A percentile compares a stretch with the other conserved stretches of the same genome.
phyloP scores from a whole-genome alignment of 2,888 invertebrate genomes.

The Endotricha flammealis region DNA sequence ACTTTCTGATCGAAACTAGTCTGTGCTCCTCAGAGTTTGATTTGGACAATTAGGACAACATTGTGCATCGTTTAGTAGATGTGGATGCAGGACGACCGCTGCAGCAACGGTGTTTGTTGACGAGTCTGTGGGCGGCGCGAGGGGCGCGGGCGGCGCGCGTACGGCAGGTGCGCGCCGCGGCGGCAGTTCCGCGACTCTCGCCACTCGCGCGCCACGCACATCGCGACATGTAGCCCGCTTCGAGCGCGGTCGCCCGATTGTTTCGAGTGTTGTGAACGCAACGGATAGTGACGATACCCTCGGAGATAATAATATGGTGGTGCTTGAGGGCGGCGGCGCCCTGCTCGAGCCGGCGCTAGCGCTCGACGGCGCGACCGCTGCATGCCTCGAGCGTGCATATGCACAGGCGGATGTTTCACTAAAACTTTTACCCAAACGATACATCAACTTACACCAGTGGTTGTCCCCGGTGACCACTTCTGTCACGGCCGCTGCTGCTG shows the following conservation, averaged over 20 bases:
- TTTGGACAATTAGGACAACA: slow-evolving; percentile 57
- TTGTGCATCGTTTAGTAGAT: slow-evolving; percentile 48
- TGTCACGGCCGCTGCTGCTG: slow-evolving; percentile 69
- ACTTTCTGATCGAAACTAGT: slow-evolving; percentile 16
- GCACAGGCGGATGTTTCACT: slow-evolving; percentile 89
- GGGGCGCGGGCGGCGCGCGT: slow-evolving; percentile 41
- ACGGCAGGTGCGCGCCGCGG: slow-evolving; percentile 54
- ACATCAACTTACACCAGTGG: slow-evolving; percentile 94
- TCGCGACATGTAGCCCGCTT: slow-evolving; percentile 62
- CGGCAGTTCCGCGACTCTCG: slow-evolving; percentile 68
- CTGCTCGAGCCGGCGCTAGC: slow-evolving; percentile 81
- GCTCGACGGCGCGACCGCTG: slow-evolving; percentile 82
- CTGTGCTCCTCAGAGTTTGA: slow-evolving; percentile 23
- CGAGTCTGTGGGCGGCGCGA: slow-evolving; percentile 55
- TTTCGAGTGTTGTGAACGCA: slow-evolving; percentile 45
- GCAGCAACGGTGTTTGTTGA: slow-evolving; percentile 71
- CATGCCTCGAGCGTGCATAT: slow-evolving; percentile 86
- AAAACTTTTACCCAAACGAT: slow-evolving; percentile 94
- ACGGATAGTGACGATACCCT: slow-evolving; percentile 39
- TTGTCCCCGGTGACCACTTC: slow-evolving; percentile 85
- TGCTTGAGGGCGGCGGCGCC: slow-evolving; percentile 72
- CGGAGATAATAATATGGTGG: slow-evolving; percentile 67
- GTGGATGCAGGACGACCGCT: slow-evolving; percentile 63
- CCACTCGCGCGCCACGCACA: slow-evolving; percentile 55
- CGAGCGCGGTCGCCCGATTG: slow-evolving; percentile 47